A percentile compares a stretch with the other conserved stretches of the same genome.
These are phyloP conservation scores for Brachyhypopomus gauderio DNA, from an alignment of 2,113 vertebrate genomes.

Conservation along the genomic window DNA sequence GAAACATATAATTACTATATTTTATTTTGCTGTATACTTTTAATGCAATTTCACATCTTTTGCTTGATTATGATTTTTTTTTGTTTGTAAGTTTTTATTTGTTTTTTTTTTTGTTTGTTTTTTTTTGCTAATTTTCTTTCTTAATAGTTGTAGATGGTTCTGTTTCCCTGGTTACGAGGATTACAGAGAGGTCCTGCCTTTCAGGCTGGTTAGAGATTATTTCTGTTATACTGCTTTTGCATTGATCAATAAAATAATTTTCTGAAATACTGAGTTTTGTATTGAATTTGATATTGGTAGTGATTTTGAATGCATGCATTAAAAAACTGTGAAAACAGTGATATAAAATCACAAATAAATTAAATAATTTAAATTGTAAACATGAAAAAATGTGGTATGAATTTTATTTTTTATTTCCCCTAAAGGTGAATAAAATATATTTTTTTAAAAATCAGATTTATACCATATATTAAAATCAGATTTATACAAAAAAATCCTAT, in stretches of 20 bases:
- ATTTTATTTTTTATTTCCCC: too few species aligned
- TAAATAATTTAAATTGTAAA: too few species aligned
- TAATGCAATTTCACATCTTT: conserved; percentile 52
- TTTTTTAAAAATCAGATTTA: too few species aligned
- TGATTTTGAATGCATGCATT: not conserved
- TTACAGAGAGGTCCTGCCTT: conserved; percentile 13
- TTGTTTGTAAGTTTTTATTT: conserved; percentile 21
- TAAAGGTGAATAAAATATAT: too few species aligned
- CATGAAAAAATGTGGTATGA: too few species aligned
- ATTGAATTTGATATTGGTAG: not conserved
- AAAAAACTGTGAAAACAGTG: too few species aligned
- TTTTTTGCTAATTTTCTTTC: conserved; percentile 29
- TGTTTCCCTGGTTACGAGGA: conserved; percentile 28
- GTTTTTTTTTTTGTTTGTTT: not conserved
- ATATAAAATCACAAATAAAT: too few species aligned
- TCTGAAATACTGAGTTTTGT: conserved; percentile 30
- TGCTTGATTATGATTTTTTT: conserved; percentile 40
- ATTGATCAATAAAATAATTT: conserved; percentile 44
- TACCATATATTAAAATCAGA: too few species aligned
- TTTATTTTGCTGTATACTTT: conserved; percentile 55
- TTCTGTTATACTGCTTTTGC: conserved; percentile 45
- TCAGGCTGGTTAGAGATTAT: conserved; percentile 31
- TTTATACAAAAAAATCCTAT: too few species aligned
- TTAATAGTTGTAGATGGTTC: conserved; percentile 26
- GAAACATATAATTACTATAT: conserved; percentile 50